A percentile compares a stretch with the other conserved stretches of the same genome.
Evolutionary conservation across 2,113 vertebrate genomes (phyloP).

Genomic region (Morone chrysops): DNA sequence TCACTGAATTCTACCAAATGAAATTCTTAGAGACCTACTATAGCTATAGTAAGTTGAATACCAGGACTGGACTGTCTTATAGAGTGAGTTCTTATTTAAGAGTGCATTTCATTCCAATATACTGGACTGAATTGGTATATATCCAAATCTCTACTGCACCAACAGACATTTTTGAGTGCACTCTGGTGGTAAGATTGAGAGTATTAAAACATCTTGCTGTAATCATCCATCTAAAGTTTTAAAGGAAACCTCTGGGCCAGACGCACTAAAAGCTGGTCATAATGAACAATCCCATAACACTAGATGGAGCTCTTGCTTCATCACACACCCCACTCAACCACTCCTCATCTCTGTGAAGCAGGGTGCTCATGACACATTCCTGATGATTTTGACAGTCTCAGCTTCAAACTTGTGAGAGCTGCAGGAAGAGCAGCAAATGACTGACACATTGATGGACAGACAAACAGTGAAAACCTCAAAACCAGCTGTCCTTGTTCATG

Average conservation of each 20-base stretch:
- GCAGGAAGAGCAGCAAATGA: conserved; percentile 53
- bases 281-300: conserved; percentile 27
- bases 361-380: conserved; percentile 48
- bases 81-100: neutral
- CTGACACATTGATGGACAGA: conserved; percentile 71
- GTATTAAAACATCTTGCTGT: neutral
- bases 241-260: neutral
- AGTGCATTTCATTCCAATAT: neutral
- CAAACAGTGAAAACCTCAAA: conserved; percentile 65
- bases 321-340: neutral
- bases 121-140: neutral
- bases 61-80: neutral
- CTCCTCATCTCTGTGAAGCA: conserved; percentile 24
- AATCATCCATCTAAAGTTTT: conserved; percentile 2
- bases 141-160: neutral
- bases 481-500: conserved; percentile 66
- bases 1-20: neutral
- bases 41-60: neutral
- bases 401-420: conserved; percentile 47
- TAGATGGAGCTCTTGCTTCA: conserved; percentile 77
- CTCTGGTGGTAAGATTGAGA: neutral
- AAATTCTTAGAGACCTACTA: neutral
- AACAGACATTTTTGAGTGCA: neutral
- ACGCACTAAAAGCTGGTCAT: neutral
- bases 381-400: conserved; percentile 64